A percentile compares a stretch with the other conserved stretches of the same genome.
Evolutionary conservation across 2,888 invertebrate genomes (phyloP).

Genomic region (Syrphus vitripennis): DNA sequence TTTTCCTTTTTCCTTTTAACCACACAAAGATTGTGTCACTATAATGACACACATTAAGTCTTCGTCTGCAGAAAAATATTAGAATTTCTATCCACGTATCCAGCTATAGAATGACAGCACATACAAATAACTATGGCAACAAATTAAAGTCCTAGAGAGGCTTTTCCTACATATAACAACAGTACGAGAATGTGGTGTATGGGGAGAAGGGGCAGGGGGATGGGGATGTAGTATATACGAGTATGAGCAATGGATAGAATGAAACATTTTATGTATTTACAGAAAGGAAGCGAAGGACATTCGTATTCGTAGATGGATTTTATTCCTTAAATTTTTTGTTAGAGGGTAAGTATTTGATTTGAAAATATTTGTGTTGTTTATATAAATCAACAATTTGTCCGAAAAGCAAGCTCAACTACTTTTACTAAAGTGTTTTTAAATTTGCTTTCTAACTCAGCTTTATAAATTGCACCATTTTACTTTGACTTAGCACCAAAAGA

Average conservation of each 20-base stretch:
- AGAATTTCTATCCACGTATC: slow-evolving; percentile 16
- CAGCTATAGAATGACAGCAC: not conserved
- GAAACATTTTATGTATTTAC: not conserved
- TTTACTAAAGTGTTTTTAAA: no score
- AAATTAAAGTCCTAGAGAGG: slow-evolving; percentile 18
- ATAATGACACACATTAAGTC: slow-evolving; percentile 10
- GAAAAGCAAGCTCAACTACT: no score
- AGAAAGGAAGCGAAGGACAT: slow-evolving; percentile 33
- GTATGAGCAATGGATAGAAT: not conserved
- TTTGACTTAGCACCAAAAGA: no score
- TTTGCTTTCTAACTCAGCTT: no score
- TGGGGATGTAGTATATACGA: no score
- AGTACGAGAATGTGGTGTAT: not conserved
- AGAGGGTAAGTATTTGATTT: not conserved
- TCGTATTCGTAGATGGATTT: not conserved
- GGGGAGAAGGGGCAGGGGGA: not conserved
- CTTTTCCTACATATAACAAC: not conserved
- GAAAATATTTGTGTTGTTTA: not conserved
- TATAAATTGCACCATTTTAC: no score
- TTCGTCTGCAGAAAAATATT: slow-evolving; percentile 7
- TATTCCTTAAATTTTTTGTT: not conserved
- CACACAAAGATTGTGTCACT: slow-evolving; percentile 31
- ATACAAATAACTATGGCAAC: slow-evolving; percentile 10
- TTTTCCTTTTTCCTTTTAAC: slow-evolving; percentile 10
- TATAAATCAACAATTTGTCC: no score